Base-by-base conservation (phyloP, 37 sponge, comb jelly and placozoan species). In the Crambe crambe region DNA sequence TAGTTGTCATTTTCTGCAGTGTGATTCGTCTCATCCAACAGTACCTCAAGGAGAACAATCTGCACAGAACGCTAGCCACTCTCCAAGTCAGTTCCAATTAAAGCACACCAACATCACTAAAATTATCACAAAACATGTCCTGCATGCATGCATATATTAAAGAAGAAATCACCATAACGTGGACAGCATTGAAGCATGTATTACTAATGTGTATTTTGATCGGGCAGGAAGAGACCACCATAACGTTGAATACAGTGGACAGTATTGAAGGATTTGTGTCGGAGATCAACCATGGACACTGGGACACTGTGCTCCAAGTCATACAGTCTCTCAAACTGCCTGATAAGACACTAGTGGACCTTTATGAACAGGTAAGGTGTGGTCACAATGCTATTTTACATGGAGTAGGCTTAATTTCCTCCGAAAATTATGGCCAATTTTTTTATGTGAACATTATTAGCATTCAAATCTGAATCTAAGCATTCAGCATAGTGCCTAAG, bases 241-340 rank as follows among this genome's bases (percentile, higher is more conserved):
- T 95, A 0, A 85, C 96, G 18, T 86, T 98, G 56, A 98, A 98
- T 75, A 98, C 99, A 20, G 96, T 98, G 73, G 99, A 98, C 73
- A 91, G 92, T 56, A 89, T 96, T 29, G 99, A 98, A 37, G 93
- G 96, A 69, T 98, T 98, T 79, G 94, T 96, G 60, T 81, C 93
- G 0, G 99, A 98, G 56, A 98, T 98, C 58, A 89, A 89, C 56
- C 90, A 95, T 72, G 99, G 99, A n/a, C 99, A 98, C 83, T 98
- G 99, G 99, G 99, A 98, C 81, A 87, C 83, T 39, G 99, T 98
- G 3, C 75, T 98, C 34, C 93, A 92, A 66, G 96, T 89, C 30
- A 88, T 98, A 25, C 99, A 98, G 80, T 86, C 96, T 1, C 94
- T 98, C 43, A 93, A 94, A 75, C 82, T 98, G 22, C 94, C 99